These are phyloP conservation scores for Ramazzottius varieornatus DNA, from an alignment of 2,888 invertebrate genomes.

Conservation along the genomic window DNA sequence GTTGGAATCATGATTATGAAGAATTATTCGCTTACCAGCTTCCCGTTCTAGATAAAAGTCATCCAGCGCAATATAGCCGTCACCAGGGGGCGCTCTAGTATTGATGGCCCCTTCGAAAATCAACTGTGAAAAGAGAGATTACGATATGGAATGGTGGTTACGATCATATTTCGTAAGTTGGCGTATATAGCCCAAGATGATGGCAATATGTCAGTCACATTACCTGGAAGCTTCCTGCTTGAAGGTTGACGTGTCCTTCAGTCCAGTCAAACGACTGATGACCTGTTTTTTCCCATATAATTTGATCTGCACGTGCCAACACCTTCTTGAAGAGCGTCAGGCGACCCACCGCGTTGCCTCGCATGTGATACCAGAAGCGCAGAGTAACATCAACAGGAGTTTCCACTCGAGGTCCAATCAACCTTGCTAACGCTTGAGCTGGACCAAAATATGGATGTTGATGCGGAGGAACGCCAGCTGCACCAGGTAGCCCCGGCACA, in stretches of 20 bases:
- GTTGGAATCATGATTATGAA: neutral
- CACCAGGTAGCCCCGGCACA: neutral
- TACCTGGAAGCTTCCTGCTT: neutral
- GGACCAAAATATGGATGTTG: neutral
- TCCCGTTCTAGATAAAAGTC: neutral
- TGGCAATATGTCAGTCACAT: neutral
- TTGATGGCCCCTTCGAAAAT: neutral
- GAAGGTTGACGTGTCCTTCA: neutral
- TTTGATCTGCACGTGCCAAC: neutral
- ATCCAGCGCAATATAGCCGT: neutral
- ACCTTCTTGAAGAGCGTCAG: neutral
- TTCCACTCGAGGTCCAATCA: neutral
- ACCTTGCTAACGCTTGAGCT: neutral
- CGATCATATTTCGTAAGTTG: too few species aligned
- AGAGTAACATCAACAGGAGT: neutral
- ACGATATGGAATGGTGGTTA: neutral
- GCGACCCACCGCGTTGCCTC: neutral
- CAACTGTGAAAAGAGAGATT: neutral
- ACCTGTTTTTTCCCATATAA: neutral
- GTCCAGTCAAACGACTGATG: neutral
- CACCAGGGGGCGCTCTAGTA: neutral
- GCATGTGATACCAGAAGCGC: neutral
- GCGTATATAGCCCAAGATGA: too few species aligned
- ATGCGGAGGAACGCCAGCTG: neutral
- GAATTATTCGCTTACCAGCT: neutral